Base-by-base conservation (phyloP, 2,113 vertebrate species). In the Trematomus loennbergii region DNA sequence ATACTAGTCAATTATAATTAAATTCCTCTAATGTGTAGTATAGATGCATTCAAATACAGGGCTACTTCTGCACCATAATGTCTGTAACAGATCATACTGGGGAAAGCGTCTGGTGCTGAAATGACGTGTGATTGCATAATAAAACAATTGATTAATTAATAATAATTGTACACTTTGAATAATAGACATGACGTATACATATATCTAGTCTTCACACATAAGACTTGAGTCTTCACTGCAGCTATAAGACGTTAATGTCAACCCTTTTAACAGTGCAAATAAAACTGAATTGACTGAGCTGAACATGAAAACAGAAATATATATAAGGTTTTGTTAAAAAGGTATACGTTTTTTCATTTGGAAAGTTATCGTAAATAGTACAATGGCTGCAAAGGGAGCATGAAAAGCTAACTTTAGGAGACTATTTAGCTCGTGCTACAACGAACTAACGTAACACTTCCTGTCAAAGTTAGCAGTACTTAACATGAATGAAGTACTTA, bases 51-150 rank as follows among this genome's bases (percentile, higher is more conserved):
- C 0, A 45, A 25, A 18, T 10, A 13, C 2, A 9, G 10, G 5
- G 22, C 7, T 40, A 17, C 20, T 57, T 62, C 52, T 58, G 16
- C 64, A 22, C 2, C 22, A 49, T 12, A 18, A 15, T 0, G 40
- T 20, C 29, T 40, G 36, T 11, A 29, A 15, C 13, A 61, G 9
- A 1, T 46, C 4, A n/a, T 45, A 15, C 9, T 64, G 13, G 3
- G 76, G 71, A 79, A 59, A 81, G 71, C 25, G 70, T 65, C 58
- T 65, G 53, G 53, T 75, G 60, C 65, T 75, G 72, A 75, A 75
- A 40, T 46, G 0, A 43, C 5, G 29, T 59, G 20, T 5, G 12
- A 63, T 16, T 33, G 9, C 43, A 33, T 0, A 66, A 5, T 25
- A 43, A 29, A 29, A 29, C 22, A 20, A 57, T 1, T 29, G 7